Evolutionary conservation across 2,113 vertebrate genomes (phyloP).

Genomic region (Indri indri): DNA sequence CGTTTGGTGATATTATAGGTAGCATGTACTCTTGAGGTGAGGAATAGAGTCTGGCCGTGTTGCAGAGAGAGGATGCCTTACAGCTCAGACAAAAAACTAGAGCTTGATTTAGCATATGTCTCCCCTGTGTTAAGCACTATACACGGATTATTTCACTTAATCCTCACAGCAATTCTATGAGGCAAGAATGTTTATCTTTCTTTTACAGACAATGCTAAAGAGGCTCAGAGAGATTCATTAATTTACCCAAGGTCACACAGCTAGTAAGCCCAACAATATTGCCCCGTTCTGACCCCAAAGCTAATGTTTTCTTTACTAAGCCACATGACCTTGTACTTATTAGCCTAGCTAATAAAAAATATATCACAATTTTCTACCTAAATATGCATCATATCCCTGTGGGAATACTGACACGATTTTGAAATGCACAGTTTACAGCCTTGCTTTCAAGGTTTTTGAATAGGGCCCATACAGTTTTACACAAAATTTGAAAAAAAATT

Average conservation of each 20-base stretch:
- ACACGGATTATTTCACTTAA: not conserved
- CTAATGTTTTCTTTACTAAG: not conserved
- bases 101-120: not conserved
- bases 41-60: not conserved
- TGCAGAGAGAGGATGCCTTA: not conserved
- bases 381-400: not conserved
- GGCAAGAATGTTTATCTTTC: not conserved
- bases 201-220: not conserved
- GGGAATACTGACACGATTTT: not conserved
- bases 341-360: not conserved
- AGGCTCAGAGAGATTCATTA: not conserved
- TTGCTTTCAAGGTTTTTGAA: not conserved
- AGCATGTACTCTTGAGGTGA: not conserved
- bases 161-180: not conserved
- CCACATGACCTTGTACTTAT: not conserved
- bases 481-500: not conserved
- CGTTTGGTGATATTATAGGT: not conserved
- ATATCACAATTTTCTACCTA: not conserved
- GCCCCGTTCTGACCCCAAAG: not conserved
- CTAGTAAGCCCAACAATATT: not conserved
- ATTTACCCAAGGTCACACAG: conserved; percentile 6
- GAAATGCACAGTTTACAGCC: not conserved
- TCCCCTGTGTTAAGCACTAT: not conserved
- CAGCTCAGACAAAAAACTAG: not conserved
- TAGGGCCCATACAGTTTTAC: not conserved